These are phyloP conservation scores for Anaspis maculata DNA, from an alignment of 2,888 invertebrate genomes.

Conservation along the genomic window DNA sequence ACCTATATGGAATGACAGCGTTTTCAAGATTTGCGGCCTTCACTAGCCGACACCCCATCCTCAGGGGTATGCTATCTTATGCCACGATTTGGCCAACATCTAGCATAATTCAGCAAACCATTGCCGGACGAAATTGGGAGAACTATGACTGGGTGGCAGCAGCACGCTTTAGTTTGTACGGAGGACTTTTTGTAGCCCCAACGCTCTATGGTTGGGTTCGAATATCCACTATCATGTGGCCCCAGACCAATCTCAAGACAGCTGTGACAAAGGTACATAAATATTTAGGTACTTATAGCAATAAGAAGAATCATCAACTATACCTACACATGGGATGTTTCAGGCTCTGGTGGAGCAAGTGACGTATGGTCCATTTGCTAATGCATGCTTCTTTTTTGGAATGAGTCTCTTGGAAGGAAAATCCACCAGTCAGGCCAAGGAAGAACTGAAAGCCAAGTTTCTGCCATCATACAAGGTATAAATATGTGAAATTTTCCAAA, in stretches of 20 bases:
- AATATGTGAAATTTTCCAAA: too few relatives aligned
- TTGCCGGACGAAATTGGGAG: slow-evolving; percentile 56
- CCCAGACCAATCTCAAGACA: slow-evolving; percentile 57
- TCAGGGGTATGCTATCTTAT: slow-evolving; percentile 55
- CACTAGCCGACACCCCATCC: slow-evolving; percentile 45
- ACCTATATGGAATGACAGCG: too few relatives aligned
- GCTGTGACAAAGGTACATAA: slow-evolving; percentile 61
- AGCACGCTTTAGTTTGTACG: slow-evolving; percentile 67
- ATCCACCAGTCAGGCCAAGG: slow-evolving; percentile 40
- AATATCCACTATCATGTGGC: slow-evolving; percentile 69
- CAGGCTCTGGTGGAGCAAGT: slow-evolving; percentile 50
- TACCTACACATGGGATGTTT: not conserved
- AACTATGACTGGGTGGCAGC: slow-evolving; percentile 63
- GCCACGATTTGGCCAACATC: slow-evolving; percentile 66
- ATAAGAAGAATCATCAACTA: too few relatives aligned
- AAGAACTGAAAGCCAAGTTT: slow-evolving; percentile 49
- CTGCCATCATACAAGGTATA: slow-evolving; percentile 49
- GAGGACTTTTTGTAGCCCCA: slow-evolving; percentile 74
- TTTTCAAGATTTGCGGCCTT: slow-evolving; percentile 44
- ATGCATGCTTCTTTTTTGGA: slow-evolving; percentile 50
- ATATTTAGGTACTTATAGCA: too few relatives aligned
- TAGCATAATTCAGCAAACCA: slow-evolving; percentile 62
- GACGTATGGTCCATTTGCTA: slow-evolving; percentile 52
- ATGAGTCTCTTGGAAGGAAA: slow-evolving; percentile 53
- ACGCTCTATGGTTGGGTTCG: slow-evolving; percentile 73